Conservation (phyloP, 1,140 invertebrate genomes). For the Drosophila albomicans region DNA sequence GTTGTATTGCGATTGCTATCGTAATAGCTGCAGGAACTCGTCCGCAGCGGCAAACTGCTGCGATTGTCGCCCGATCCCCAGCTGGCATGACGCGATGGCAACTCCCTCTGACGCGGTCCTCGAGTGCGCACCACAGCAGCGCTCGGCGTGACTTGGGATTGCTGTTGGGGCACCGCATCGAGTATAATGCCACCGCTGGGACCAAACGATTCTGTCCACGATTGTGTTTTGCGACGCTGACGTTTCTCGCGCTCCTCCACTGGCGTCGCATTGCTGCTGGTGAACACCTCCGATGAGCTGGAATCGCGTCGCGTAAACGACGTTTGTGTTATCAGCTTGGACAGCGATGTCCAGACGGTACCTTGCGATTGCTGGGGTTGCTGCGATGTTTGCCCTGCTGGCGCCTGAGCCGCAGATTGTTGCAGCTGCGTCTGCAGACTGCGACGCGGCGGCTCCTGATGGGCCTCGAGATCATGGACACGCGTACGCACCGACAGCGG, state of each 20-base stretch:
- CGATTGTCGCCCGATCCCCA: slow-evolving; percentile 91
- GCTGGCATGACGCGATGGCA: slow-evolving; percentile 91
- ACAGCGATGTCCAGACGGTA: slow-evolving; percentile 86
- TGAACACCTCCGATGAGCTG: slow-evolving; percentile 88
- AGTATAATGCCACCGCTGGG: slow-evolving; percentile 85
- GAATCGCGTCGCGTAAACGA: slow-evolving; percentile 57
- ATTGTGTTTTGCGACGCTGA: slow-evolving; percentile 78
- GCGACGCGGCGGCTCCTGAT: slow-evolving; percentile 51
- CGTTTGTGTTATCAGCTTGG: slow-evolving; percentile 84
- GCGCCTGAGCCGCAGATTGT: slow-evolving; percentile 43
- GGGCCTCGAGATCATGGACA: slow-evolving; percentile 79
- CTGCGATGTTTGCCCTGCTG: background rate
- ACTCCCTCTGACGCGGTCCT: slow-evolving; percentile 85
- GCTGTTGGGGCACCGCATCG: slow-evolving; percentile 69
- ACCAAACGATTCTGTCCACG: slow-evolving; percentile 76
- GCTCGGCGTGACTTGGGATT: slow-evolving; percentile 24
- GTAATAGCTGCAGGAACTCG: slow-evolving; percentile 91
- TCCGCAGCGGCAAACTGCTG: slow-evolving; percentile 88
- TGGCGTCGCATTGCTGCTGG: slow-evolving; percentile 87
- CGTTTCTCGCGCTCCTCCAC: slow-evolving; percentile 87
- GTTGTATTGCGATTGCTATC: slow-evolving; percentile 86
- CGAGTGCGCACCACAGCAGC: slow-evolving; percentile 56
- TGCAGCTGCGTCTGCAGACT: slow-evolving; percentile 17
- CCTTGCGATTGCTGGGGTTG: slow-evolving; percentile 41
- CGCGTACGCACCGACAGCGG: slow-evolving; percentile 79